phyloP scores from a whole-genome alignment of 2,797 vertebrate genomes.

The Sylvia borin region DNA sequence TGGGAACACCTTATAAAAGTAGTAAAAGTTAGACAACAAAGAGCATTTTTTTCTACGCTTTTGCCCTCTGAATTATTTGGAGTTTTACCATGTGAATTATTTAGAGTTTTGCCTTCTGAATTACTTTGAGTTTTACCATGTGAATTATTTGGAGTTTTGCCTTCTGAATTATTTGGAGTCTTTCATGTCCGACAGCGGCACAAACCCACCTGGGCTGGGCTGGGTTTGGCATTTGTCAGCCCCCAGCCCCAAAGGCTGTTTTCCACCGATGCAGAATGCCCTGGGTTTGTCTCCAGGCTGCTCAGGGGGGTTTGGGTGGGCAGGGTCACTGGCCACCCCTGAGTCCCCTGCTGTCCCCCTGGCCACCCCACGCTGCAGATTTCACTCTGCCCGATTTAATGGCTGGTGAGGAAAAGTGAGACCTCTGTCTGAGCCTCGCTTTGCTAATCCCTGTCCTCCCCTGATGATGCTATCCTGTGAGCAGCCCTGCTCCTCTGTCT shows the following conservation, averaged over 20 bases:
- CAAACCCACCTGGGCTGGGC: no score
- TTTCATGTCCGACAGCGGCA: no score
- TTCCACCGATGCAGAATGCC: neutral
- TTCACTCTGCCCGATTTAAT: neutral
- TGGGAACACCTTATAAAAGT: no score
- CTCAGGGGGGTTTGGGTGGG: neutral
- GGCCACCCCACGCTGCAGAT: no score
- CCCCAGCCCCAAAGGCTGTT: neutral
- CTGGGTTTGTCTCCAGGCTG: neutral
- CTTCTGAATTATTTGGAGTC: no score
- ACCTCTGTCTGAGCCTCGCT: neutral
- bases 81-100: no score
- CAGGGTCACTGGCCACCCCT: neutral
- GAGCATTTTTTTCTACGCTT: no score
- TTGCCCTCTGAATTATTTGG: no score
- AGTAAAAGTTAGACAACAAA: no score
- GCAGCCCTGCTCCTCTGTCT: neutral
- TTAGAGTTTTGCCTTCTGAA: no score
- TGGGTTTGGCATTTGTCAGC: neutral
- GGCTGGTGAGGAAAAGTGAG: neutral
- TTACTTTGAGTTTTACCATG: no score
- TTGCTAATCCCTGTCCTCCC: neutral
- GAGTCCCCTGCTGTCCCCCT: neutral
- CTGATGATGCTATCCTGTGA: neutral
- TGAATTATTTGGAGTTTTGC: no score